Conservation (phyloP, 2,113 vertebrate genomes). For the Thinocorus orbignyianus region DNA sequence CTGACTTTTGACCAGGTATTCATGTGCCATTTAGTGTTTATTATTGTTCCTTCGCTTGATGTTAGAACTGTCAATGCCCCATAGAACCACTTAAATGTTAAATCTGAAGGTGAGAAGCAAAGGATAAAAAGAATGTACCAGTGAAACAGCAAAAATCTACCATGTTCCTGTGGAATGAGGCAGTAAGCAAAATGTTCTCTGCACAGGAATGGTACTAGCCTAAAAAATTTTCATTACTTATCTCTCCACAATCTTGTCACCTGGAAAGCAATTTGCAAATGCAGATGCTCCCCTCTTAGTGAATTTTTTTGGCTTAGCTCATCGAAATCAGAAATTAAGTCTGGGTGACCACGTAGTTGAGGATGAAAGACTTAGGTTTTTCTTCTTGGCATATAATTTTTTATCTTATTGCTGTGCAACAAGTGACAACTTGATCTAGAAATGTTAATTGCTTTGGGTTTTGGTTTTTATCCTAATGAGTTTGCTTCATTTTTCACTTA, state of each 20-base stretch:
- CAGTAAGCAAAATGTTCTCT: neutral
- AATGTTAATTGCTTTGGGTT: neutral
- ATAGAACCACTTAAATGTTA: neutral
- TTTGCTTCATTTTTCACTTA: neutral
- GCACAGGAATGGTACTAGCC: neutral
- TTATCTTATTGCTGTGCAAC: neutral
- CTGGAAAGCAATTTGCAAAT: neutral
- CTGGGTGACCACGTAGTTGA: neutral
- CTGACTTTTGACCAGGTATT: neutral
- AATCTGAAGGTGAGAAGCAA: neutral
- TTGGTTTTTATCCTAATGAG: neutral
- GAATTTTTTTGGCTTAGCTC: neutral
- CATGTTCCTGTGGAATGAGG: neutral
- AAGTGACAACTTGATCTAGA: neutral
- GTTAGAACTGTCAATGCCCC: neutral
- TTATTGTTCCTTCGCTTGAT: neutral
- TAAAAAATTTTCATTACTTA: neutral
- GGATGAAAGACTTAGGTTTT: neutral
- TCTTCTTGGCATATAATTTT: neutral
- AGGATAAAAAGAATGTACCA: neutral
- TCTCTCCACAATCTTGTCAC: neutral
- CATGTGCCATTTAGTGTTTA: neutral
- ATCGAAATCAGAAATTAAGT: neutral
- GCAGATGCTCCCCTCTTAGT: neutral
- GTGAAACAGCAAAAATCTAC: neutral